Conservation (phyloP, 2,113 vertebrate species). For the Telmatochromis bifrenatus region DNA sequence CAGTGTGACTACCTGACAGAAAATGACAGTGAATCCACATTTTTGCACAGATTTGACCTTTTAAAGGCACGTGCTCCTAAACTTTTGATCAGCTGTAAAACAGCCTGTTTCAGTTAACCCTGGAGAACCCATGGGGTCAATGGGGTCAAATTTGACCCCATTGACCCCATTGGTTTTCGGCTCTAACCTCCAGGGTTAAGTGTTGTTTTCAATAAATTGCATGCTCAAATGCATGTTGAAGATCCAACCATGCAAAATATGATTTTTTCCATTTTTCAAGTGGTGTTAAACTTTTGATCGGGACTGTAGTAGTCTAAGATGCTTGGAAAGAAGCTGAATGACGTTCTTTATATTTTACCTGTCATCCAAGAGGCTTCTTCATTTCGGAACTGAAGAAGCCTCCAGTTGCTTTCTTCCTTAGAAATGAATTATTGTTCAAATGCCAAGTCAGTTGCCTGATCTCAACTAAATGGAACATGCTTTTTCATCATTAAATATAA, state of each 20-base stretch:
- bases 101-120: background rate
- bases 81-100: background rate
- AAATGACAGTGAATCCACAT: background rate
- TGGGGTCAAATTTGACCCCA: too few species aligned
- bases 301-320: background rate
- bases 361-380: background rate
- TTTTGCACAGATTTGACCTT: background rate
- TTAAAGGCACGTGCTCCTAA: background rate
- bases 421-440: background rate
- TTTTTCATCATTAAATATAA: background rate
- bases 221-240: background rate
- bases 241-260: background rate
- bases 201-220: background rate
- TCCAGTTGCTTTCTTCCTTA: background rate
- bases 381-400: background rate
- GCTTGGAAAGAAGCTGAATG: background rate
- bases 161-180: too few species aligned
- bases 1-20: background rate
- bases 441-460: background rate
- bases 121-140: too few species aligned
- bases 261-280: background rate
- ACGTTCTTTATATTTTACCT: background rate
- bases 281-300: background rate
- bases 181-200: background rate
- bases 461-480: background rate